These are phyloP conservation scores for Dasypogon diadema DNA, from an alignment of 2,888 invertebrate species.

Conservation along the genomic window DNA sequence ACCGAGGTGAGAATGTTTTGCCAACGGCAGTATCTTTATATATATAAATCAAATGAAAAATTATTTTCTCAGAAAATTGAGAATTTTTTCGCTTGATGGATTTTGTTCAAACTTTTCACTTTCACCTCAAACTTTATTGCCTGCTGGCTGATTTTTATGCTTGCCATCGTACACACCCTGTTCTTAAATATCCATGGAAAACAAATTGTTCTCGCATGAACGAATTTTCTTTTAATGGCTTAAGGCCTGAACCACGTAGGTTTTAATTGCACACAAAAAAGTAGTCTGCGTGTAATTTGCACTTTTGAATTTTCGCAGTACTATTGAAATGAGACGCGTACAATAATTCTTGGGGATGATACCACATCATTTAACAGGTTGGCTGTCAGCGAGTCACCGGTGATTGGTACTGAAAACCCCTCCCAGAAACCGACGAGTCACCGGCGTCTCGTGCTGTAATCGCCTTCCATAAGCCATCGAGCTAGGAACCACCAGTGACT, in stretches of 20 bases:
- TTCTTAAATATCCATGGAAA: background rate
- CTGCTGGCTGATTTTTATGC: constrained; percentile 1
- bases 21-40: background rate
- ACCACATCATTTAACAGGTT: no score
- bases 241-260: background rate
- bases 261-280: background rate
- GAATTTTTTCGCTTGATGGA: constrained; percentile 40
- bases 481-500: no score
- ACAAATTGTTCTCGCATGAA: background rate
- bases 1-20: background rate
- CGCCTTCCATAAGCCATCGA: no score
- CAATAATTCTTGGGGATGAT: no score
- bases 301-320: no score
- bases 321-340: no score
- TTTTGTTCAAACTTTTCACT: constrained; percentile 36
- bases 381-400: no score
- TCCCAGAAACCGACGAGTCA: no score
- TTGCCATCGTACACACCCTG: background rate
- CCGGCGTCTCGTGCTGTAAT: no score
- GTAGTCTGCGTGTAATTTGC: no score
- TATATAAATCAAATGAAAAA: constrained; percentile 25
- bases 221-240: background rate
- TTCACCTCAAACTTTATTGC: background rate
- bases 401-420: no score
- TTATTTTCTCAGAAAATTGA: constrained; percentile 24